Conservation (phyloP, 2,888 invertebrate genomes). For the Thera obeliscata region DNA sequence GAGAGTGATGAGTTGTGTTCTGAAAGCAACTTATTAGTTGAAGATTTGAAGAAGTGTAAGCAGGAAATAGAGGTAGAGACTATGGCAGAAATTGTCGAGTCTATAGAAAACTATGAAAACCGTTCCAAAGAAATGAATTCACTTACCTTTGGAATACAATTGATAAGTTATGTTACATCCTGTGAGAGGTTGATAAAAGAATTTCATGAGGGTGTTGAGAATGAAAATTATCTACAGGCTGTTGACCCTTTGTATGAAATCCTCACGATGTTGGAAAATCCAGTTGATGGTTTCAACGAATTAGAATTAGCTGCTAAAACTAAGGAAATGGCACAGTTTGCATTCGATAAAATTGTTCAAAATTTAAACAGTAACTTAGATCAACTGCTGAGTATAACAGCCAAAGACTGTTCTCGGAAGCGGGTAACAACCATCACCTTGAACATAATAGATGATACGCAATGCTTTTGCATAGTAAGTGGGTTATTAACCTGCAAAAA, state of each 20-base stretch:
- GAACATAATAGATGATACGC: constrained; percentile 59
- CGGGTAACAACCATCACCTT: constrained; percentile 55
- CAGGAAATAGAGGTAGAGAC: constrained; percentile 86
- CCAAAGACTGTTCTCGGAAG: constrained; percentile 47
- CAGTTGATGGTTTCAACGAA: constrained; percentile 76
- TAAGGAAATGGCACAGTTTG: constrained; percentile 70
- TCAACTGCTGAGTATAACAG: constrained; percentile 21
- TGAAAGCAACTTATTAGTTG: constrained; percentile 72
- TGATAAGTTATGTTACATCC: constrained; percentile 67
- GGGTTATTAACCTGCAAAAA: constrained; percentile 73
- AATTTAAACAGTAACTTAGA: constrained; percentile 79
- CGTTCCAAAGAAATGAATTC: constrained; percentile 83
- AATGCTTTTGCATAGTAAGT: constrained; percentile 63
- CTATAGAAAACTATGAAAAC: constrained; percentile 85
- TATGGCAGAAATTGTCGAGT: constrained; percentile 85
- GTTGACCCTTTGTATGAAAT: constrained; percentile 80
- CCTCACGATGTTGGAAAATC: constrained; percentile 69
- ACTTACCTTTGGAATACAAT: constrained; percentile 81
- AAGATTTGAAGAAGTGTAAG: constrained; percentile 83
- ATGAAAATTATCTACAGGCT: constrained; percentile 69
- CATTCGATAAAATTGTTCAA: constrained; percentile 73
- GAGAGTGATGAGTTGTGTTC: constrained; percentile 72
- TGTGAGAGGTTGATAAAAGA: constrained; percentile 68
- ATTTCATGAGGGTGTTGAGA: constrained; percentile 64
- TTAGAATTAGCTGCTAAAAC: constrained; percentile 81